These are phyloP conservation scores for Plecotus auritus DNA, from an alignment of 2,113 vertebrate species.

Conservation along the genomic window DNA sequence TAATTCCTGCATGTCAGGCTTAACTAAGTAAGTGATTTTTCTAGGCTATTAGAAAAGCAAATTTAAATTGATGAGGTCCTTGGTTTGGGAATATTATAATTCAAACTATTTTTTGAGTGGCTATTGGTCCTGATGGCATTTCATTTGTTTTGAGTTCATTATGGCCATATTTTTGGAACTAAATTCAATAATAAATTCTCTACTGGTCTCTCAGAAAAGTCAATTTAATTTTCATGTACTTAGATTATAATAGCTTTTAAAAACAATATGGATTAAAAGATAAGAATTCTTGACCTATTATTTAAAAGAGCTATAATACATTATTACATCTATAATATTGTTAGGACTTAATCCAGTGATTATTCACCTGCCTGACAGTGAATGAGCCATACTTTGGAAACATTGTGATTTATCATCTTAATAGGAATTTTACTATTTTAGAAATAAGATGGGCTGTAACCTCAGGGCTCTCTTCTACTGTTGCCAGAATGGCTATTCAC, in stretches of 20 bases:
- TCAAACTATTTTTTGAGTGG: background rate
- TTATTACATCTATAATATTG: slow-evolving; percentile 49
- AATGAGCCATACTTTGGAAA: slow-evolving; percentile 20
- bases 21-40: background rate
- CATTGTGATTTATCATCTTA: slow-evolving; percentile 35
- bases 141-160: background rate
- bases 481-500: background rate
- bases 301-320: slow-evolving; percentile 36
- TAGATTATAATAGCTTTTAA: slow-evolving; percentile 42
- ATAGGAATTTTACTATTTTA: slow-evolving; percentile 49
- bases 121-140: background rate
- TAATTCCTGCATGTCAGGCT: background rate
- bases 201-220: background rate
- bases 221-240: slow-evolving; percentile 40
- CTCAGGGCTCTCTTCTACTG: background rate
- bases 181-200: slow-evolving; percentile 13
- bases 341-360: slow-evolving; percentile 35
- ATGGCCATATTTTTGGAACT: background rate
- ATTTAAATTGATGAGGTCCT: slow-evolving; percentile 7
- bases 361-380: slow-evolving; percentile 6
- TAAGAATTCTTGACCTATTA: slow-evolving; percentile 50
- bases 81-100: background rate
- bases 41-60: background rate
- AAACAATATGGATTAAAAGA: slow-evolving; percentile 33
- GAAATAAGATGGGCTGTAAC: background rate